These are phyloP conservation scores for Sinocyclocheilus anophthalmus DNA, from an alignment of 2,113 vertebrate genomes.

Conservation along the genomic window DNA sequence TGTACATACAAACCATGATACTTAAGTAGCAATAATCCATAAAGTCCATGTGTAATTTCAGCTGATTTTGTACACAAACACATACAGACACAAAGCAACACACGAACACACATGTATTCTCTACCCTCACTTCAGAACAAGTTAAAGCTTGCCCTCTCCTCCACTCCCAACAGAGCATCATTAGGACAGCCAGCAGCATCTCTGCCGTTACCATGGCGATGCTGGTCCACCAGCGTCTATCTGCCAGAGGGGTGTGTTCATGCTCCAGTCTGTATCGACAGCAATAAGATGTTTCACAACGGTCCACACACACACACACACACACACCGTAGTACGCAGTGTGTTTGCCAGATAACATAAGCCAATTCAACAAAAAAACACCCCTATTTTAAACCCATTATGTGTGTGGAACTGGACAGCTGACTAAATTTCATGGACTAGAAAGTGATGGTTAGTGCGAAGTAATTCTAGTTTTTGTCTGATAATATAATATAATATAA, in stretches of 20 bases:
- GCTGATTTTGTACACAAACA: background rate
- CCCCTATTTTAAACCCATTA: background rate
- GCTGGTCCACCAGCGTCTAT: conserved; percentile 3
- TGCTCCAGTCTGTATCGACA: background rate
- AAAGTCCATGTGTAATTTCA: background rate
- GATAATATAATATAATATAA: too few species aligned
- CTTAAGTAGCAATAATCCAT: background rate
- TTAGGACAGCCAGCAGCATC: conserved; percentile 59
- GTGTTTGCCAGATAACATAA: conserved; percentile 36
- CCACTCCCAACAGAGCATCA: conserved; percentile 45
- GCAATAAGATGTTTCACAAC: conserved; percentile 19
- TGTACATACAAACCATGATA: background rate
- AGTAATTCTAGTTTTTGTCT: too few species aligned
- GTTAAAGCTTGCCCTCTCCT: conserved; percentile 34
- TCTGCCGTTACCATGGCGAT: conserved; percentile 52
- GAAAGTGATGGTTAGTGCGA: too few species aligned
- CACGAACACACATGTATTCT: background rate
- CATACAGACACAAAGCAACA: conserved; percentile 4
- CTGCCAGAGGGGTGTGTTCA: conserved; percentile 24
- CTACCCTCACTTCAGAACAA: conserved; percentile 26
- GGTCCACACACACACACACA: background rate
- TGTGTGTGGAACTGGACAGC: background rate
- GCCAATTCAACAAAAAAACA: conserved; percentile 14
- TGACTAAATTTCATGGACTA: too few species aligned
- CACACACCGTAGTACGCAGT: background rate